Evolutionary conservation across 2,797 vertebrate genomes (phyloP).

Genomic region (Lepilemur ruficaudatus): DNA sequence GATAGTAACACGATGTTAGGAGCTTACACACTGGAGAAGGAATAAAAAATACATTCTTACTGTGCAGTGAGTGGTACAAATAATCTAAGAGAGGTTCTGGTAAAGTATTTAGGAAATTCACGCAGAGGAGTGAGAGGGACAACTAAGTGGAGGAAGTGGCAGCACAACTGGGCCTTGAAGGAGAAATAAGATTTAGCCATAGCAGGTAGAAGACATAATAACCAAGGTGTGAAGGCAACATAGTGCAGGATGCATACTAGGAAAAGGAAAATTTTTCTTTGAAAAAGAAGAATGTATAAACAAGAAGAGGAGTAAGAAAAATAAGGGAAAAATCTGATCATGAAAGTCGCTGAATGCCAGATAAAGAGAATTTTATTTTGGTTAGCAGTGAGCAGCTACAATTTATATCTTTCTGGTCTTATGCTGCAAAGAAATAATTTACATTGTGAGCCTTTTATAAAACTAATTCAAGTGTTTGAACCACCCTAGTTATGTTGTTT

Average conservation of each 20-base stretch:
- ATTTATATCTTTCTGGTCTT: neutral
- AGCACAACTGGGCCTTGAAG: neutral
- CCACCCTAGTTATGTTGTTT: neutral
- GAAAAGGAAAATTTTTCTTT: neutral
- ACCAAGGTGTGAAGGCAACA: neutral
- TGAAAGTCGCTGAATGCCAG: neutral
- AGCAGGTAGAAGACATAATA: neutral
- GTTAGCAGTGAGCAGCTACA: neutral
- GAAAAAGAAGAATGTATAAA: neutral
- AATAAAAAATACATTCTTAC: neutral
- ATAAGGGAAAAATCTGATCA: neutral
- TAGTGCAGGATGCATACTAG: neutral
- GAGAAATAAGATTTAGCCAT: neutral
- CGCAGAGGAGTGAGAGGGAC: neutral
- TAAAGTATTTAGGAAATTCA: neutral
- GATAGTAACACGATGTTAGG: neutral
- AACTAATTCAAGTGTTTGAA: conserved; percentile 14
- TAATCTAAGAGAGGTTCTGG: neutral
- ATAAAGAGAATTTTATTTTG: conserved; percentile 27
- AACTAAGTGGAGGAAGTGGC: neutral
- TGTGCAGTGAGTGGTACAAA: neutral
- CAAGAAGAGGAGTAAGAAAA: neutral
- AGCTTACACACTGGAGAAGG: neutral
- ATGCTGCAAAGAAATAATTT: neutral
- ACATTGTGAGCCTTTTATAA: conserved; percentile 4